Percentiles rank a stretch among this genome's conserved stretches.
Evolutionary conservation across 2,113 vertebrate species (phyloP).

Genomic region (Myiagra hebetior): DNA sequence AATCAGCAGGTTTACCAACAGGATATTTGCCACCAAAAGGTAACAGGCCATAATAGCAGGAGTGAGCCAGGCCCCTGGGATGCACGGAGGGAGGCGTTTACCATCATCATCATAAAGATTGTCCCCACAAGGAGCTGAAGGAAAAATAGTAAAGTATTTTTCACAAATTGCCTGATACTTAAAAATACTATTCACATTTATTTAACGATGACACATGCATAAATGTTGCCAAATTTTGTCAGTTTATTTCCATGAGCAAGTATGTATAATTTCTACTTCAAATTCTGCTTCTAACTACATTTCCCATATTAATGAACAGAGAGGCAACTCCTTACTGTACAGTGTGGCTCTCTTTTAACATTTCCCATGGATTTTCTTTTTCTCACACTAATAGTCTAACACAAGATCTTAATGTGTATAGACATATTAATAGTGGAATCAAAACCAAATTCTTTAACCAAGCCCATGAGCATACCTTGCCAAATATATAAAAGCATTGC

Average conservation of each 20-base stretch:
- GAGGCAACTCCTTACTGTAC: not conserved
- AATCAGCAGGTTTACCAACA: conserved; percentile 95
- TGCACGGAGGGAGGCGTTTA: conserved; percentile 93
- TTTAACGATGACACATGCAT: not conserved
- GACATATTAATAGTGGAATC: not conserved
- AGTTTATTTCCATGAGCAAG: not conserved
- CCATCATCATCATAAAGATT: conserved; percentile 96
- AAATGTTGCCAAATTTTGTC: not conserved
- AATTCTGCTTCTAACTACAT: not conserved
- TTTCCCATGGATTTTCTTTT: not conserved
- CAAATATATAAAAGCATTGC: not conserved
- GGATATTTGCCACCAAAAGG: conserved; percentile 95
- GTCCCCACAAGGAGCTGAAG: conserved; percentile 93
- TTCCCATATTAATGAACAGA: not conserved
- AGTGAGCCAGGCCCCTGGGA: conserved; percentile 96
- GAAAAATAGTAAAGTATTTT: not conserved
- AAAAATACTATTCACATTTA: not conserved
- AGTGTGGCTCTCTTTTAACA: not conserved
- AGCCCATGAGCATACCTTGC: not conserved
- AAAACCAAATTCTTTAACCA: not conserved
- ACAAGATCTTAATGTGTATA: not conserved
- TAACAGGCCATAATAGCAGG: conserved; percentile 98
- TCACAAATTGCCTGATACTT: not conserved
- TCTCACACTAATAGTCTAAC: not conserved
- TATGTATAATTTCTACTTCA: not conserved